Percentiles rank a stretch among this genome's conserved stretches.
phyloP scores from a whole-genome alignment of 2,888 invertebrate species.

The Choristoneura rosaceana region DNA sequence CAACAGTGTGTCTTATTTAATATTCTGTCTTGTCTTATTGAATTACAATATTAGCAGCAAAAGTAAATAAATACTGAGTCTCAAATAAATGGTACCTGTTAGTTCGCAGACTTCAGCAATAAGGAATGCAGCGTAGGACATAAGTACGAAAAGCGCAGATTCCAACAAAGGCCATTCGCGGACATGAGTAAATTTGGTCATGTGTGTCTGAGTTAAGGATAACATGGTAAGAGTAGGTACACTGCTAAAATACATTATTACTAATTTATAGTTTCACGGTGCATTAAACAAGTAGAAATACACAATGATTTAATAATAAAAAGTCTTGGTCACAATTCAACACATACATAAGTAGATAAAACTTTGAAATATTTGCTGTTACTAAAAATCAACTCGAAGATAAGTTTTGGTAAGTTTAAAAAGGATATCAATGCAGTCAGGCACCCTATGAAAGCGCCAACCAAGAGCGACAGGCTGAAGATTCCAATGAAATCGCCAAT shows the following conservation, averaged over 20 bases:
- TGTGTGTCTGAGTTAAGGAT: slow-evolving; percentile 79
- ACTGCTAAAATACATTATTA: not conserved
- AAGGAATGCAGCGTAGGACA: slow-evolving; percentile 99
- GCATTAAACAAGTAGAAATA: no score
- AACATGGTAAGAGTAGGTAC: slow-evolving; percentile 1
- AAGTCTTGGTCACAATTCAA: no score
- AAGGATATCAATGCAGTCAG: slow-evolving; percentile 97
- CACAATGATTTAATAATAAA: no score
- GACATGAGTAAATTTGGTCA: slow-evolving; percentile 97
- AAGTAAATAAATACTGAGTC: no score
- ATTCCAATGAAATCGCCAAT: slow-evolving; percentile 96
- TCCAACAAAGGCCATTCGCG: slow-evolving; percentile 98
- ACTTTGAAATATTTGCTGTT: no score
- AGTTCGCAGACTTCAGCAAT: slow-evolving; percentile 98
- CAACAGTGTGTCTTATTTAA: no score
- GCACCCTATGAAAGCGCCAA: slow-evolving; percentile 97
- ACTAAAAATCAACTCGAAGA: not conserved
- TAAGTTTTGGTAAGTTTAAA: slow-evolving; percentile 59
- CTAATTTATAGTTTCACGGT: no score
- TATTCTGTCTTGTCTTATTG: no score
- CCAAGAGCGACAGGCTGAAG: slow-evolving; percentile 95
- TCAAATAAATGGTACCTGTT: slow-evolving; percentile 93
- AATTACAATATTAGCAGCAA: not conserved
- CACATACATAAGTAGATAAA: no score
- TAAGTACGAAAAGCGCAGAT: slow-evolving; percentile 97